Evolutionary conservation across 2,113 vertebrate genomes (phyloP), one percentile per base, ranked within the genome.

Genomic region (Aldabrachelys gigantea): DNA sequence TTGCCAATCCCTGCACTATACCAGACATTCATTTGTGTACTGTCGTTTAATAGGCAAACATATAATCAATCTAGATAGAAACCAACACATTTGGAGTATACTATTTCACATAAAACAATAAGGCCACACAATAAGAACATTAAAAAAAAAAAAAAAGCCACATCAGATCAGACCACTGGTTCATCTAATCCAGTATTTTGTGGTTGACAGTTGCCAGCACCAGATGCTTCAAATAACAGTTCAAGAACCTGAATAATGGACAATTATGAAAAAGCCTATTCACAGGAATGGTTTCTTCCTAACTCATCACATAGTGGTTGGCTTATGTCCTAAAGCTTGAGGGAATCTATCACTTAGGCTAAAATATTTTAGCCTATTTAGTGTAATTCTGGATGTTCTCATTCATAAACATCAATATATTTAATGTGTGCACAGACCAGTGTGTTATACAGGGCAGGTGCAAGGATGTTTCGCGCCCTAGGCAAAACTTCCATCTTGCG

Each of bases 191-290:
- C 21, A 79, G 35, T 25, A 65, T n/a, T 50, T 56, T 57, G 53
- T 38, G 81, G 72, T 52, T 91, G 80, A 5, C 59, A 88, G 31
- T 80, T 50, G 35, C 47, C 35, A 41, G 38, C 35, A 89, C 6
- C 69, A 91, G 49, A 89, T 89, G 80, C 27, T 84, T 82, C 85
- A 91, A 1, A 84, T 69, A 10, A 72, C 2, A 89, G 54, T 47
- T 90, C 44, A 87, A 82, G 56, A 81, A 90, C 44, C 76, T 69
- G 59, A 8, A 4, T 41, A 93, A 85, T 8, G 49, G 0, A 6
- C 35, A 89, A 90, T 19, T 88, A 78, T 53, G 93, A 95, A 86
- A 19, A 53, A 90, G 75, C 86, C 25, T 50, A 95, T 84, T 53
- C 59, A 76, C 0, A 85, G 50, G 13, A 91, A 82, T 27, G 54